Conservation (phyloP, 2,797 vertebrate genomes). For the Silurus lanzhouensis region DNA sequence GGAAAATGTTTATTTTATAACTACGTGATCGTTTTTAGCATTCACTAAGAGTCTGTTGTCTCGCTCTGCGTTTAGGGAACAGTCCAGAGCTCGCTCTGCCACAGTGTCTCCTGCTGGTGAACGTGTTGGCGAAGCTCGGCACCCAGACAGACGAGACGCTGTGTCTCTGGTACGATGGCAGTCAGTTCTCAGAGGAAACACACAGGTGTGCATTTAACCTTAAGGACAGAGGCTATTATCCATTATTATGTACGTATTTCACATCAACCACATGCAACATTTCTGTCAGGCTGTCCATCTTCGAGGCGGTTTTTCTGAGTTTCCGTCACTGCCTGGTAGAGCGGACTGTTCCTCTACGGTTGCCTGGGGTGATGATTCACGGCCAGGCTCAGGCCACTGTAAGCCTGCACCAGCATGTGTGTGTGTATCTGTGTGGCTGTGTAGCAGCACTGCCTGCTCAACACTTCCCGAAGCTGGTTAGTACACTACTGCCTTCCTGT, state of each 20-base stretch:
- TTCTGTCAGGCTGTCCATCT: conserved; percentile 77
- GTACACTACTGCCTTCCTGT: conserved; percentile 49
- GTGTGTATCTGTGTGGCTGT: conserved; percentile 84
- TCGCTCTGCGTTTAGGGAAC: conserved; percentile 68
- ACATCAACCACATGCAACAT: not conserved
- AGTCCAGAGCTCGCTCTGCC: conserved; percentile 79
- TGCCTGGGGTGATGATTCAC: conserved; percentile 77
- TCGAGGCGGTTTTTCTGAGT: conserved; percentile 80
- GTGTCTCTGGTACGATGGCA: conserved; percentile 81
- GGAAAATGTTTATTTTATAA: not conserved
- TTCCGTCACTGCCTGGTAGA: conserved; percentile 83
- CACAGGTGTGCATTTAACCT: conserved; percentile 65
- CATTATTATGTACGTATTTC: not conserved
- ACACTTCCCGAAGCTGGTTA: conserved; percentile 84
- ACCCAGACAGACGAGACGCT: conserved; percentile 80
- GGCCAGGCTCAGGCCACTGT: conserved; percentile 78
- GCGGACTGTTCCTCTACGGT: conserved; percentile 77
- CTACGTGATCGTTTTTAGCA: not conserved
- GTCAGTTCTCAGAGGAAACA: conserved; percentile 70
- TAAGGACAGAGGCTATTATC: not conserved
- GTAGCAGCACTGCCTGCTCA: conserved; percentile 78
- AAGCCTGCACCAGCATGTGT: conserved; percentile 86
- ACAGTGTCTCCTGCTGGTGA: conserved; percentile 84
- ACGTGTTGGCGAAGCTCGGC: conserved; percentile 78
- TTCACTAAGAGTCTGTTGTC: not conserved